Evolutionary conservation across 2,797 vertebrate genomes (phyloP).

Genomic region (Etheostoma perlongum): DNA sequence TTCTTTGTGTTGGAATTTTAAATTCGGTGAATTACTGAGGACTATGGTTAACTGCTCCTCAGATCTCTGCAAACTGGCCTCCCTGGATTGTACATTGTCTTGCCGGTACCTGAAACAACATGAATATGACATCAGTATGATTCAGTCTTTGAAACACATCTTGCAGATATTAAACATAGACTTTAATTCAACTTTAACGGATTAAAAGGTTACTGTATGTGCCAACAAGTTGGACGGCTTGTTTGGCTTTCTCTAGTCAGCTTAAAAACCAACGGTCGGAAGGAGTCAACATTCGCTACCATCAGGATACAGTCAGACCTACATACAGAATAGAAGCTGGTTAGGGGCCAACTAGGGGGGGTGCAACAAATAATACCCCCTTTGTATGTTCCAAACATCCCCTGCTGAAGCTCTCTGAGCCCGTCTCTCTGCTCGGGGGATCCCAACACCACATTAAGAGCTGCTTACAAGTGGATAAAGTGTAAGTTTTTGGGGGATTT

Average conservation of each 20-base stretch:
- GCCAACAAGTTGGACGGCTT: neutral
- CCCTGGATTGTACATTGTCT: slow-evolving; percentile 25
- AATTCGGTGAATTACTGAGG: too few relatives aligned
- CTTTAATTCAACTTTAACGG: neutral
- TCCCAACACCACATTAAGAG: slow-evolving; percentile 81
- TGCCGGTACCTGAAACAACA: slow-evolving; percentile 31
- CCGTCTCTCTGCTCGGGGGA: slow-evolving; percentile 59
- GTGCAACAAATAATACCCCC: slow-evolving; percentile 79
- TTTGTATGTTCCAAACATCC: slow-evolving; percentile 78
- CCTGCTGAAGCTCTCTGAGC: slow-evolving; percentile 70
- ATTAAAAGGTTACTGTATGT: neutral
- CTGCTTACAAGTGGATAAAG: slow-evolving; percentile 83
- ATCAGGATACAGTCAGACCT: slow-evolving; percentile 64
- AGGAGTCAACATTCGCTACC: slow-evolving; percentile 66
- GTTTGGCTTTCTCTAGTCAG: slow-evolving; percentile 3
- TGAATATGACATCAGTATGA: neutral
- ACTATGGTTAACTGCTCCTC: too few relatives aligned
- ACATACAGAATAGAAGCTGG: slow-evolving; percentile 70
- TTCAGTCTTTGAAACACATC: too few relatives aligned
- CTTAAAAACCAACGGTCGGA: slow-evolving; percentile 33
- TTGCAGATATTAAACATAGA: neutral
- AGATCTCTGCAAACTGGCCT: neutral
- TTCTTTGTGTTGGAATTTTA: too few relatives aligned
- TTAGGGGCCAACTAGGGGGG: slow-evolving; percentile 62
- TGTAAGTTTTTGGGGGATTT: slow-evolving; percentile 77